These are phyloP conservation scores for Chiroxiphia lanceolata DNA, from an alignment of 2,797 vertebrate genomes.

Conservation along the genomic window DNA sequence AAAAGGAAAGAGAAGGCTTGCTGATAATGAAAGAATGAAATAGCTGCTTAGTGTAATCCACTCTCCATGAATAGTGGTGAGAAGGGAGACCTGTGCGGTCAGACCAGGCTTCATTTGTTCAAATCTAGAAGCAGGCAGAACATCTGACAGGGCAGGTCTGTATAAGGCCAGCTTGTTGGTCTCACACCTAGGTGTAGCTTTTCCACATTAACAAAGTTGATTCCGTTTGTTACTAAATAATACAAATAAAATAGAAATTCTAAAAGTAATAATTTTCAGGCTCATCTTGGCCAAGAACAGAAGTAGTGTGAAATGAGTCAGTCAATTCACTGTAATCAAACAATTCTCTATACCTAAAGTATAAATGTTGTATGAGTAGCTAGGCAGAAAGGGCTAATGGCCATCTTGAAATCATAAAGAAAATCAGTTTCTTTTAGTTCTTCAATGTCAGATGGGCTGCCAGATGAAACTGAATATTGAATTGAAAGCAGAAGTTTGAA, in stretches of 20 bases:
- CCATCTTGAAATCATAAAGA: neutral
- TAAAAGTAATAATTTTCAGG: neutral
- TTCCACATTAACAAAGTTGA: neutral
- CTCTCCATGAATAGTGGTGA: neutral
- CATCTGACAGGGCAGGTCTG: neutral
- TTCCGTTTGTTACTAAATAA: neutral
- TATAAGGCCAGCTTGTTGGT: neutral
- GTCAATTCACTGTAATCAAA: neutral
- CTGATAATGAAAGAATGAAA: neutral
- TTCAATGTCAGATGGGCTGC: neutral
- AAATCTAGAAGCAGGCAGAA: neutral
- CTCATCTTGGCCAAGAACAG: neutral
- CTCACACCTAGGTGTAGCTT: neutral
- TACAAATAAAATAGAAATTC: neutral
- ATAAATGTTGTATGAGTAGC: neutral
- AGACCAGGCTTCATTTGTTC: neutral
- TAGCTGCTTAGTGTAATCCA: conserved; percentile 34
- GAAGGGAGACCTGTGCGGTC: rapidly evolving
- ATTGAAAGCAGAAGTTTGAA: neutral
- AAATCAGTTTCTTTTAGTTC: neutral
- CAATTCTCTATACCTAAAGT: neutral
- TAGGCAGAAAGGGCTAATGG: neutral
- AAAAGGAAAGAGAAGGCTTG: neutral
- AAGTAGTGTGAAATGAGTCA: neutral
- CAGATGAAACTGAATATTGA: neutral